Base-by-base conservation (phyloP, 1,140 invertebrate species). In the Lasioglossum baleicum region DNA sequence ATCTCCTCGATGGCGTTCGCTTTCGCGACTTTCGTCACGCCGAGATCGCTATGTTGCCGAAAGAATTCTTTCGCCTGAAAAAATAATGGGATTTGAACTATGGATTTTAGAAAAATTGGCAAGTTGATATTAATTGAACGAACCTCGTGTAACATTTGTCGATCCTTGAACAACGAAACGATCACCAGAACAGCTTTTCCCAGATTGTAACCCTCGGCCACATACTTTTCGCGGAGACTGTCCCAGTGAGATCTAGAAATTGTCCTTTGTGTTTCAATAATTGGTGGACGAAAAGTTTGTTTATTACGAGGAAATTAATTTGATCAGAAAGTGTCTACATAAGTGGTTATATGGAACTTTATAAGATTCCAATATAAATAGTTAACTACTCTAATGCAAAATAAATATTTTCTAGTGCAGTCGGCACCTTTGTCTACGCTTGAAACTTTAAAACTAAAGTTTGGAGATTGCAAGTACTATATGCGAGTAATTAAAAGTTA, bases 121-220 rank as follows among this genome's bases (percentile, higher is more conserved):
- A 7, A 15, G n/a, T 11, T 22, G 17, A 17, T 20, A 20, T 20
- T 13, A 13, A 48, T 11, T 48, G n/a, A 51, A 13, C 20, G 64
- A 15, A 81, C 67, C 42, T 82, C 81, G 31, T 58, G 58, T 6
- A 82, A 15, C 10, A n/a, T 68, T 15, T 58, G 15, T 11, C 48
- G 44, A 17, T 80, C 70, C 15, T 80, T 82, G 22, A 80, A 82
- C 44, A 70, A 48, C 15, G 65, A 82, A 1, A 81, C 51, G 17
- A 80, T 58, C 5, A 26, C 10, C 3, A 58, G 56, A 7, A 73
- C 42, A 15, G 65, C 42, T 11, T 26, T 71, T 0, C 68, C 80
- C 11, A 82, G 26, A 31, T 22, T n/a, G 15, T 74, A 61, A 26
- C 68, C 65, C 20, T 60, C 70, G 11, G 51, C 7, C 2, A 40